Percentiles rank a stretch among this genome's conserved stretches.
phyloP scores from a whole-genome alignment of 2,888 invertebrate genomes.

The Drosophila buzzatii region DNA sequence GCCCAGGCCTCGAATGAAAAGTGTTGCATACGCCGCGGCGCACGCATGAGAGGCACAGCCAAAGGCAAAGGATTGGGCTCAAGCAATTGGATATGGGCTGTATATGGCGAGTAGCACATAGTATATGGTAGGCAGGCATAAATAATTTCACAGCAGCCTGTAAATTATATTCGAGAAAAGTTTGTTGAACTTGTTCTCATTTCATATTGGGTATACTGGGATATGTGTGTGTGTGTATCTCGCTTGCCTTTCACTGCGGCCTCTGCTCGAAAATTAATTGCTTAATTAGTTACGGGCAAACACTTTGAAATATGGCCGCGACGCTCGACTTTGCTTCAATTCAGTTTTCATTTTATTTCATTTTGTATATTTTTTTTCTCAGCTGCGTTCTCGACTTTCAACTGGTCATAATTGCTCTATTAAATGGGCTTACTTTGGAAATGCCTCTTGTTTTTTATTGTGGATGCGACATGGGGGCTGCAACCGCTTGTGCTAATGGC shows the following conservation, averaged over 20 bases:
- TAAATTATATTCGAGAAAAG: slow-evolving; percentile 70
- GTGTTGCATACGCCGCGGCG: slow-evolving; percentile 70
- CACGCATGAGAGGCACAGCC: slow-evolving; percentile 52
- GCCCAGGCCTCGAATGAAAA: slow-evolving; percentile 36
- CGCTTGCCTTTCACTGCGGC: slow-evolving; percentile 20
- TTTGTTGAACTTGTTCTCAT: slow-evolving; percentile 72
- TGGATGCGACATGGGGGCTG: slow-evolving; percentile 39
- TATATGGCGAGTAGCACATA: slow-evolving; percentile 4
- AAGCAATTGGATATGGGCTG: slow-evolving; percentile 42
- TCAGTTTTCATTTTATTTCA: slow-evolving; percentile 27
- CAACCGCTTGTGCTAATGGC: slow-evolving; percentile 69
- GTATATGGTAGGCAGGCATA: slow-evolving; percentile 42
- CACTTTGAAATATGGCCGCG: slow-evolving; percentile 79
- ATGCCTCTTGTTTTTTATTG: slow-evolving; percentile 41
- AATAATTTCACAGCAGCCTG: slow-evolving; percentile 57
- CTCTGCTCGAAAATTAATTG: slow-evolving; percentile 77
- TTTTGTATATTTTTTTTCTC: slow-evolving; percentile 6
- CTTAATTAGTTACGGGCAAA: slow-evolving; percentile 82
- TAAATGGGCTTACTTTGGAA: slow-evolving; percentile 72
- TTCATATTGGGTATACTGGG: slow-evolving; percentile 6
- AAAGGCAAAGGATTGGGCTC: slow-evolving; percentile 44
- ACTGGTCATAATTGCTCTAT: slow-evolving; percentile 81
- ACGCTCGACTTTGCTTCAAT: slow-evolving; percentile 53
- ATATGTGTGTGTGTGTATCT: slow-evolving; percentile 7
- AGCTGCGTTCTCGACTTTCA: slow-evolving; percentile 56